Evolutionary conservation across 2,797 vertebrate species (phyloP), one percentile per base, ranked within the genome.

Genomic region (Phalanger gymnotis): DNA sequence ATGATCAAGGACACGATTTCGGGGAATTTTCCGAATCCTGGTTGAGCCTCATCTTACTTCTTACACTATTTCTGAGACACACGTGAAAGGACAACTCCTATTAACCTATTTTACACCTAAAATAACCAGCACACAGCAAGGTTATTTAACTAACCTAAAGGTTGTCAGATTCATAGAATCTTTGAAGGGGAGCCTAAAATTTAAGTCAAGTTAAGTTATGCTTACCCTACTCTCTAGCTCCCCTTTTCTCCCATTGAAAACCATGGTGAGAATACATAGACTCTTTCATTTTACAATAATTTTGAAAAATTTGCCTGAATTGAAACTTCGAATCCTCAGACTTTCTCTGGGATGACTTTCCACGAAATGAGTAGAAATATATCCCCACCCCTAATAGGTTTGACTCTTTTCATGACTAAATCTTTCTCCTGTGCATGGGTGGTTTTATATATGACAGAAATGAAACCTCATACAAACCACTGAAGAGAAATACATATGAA

Each of bases 381-480:
- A 90, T 92, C 58, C 54, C 73, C 91, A 91, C 93, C 51, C 58
- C 81, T 27, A 27, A 6, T 53, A 91, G 90, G 53, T 55, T 90
- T 3, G 54, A 92, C 31, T 92, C 31, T 94, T 95, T 91, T 92
- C 93, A 56, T 73, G 90, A 55, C 92, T 91, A 92, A 93, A 95
- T 91, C 94, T 96, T 95, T 90, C 92, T 54, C 90, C 91, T 92
- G 27, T 7, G 27, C 91, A 92, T 91, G 73, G 34, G 95, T 93
- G 58, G 19, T 54, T 90, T 51, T 31, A 90, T 54, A 2, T 16
- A 34, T 92, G 94, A 90, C 96, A 92, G 91, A 95, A 96, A 91
- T 93, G 92, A 95, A 94, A 58, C 30, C 92, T 54, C 91, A 47
- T 30, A 5, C 54, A 91, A 97, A 96, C n/a, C 81, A 95, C 30